Base-by-base conservation (phyloP, 2,888 invertebrate species). In the Oscheius sp. region DNA sequence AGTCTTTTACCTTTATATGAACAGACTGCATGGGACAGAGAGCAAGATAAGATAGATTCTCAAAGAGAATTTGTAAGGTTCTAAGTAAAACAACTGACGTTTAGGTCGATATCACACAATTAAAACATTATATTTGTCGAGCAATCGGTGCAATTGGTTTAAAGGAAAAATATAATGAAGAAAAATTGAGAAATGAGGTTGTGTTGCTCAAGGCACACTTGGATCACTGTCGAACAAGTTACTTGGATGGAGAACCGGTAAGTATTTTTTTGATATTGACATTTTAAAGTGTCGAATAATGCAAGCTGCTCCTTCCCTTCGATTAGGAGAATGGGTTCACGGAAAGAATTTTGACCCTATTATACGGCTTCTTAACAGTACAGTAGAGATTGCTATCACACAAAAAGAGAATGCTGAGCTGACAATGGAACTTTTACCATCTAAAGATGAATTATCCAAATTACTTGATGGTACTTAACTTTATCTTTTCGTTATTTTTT, bases 61-160 rank as follows among this genome's bases (percentile, higher is more conserved):
- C 50, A 54, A 14, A 8, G 45, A n/a, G 64, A 64, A 64, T 51
- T 64, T 20, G 64, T 64, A 22, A 30, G 17, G 3, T 57, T 20
- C 17, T 47, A 12, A 17, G n/a, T 61, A 5, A 2, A 12, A 22
- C 17, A 5, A 20, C 33, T 45, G n/a, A 17, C 28, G n/a, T 61
- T 32, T 32, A 62, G 62, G 33, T 62, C 20, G 62, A 62, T 24
- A 47, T 47, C 30, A 22, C 62, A 9, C 17, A 49, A 26, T 22
- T 62, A 33, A 17, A 49, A n/a, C 62, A 62, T 62, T 17, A 47
- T 17, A 6, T 62, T 26, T 32, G 45, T 12, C n/a, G 22, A 28
- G 20, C 47, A 2, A 32, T 62, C 5, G 62, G 33, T 22, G 26
- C 30, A 12, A 24, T 62, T 6, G 59, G 59, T 50, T 36, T 32